Evolutionary conservation across 2,888 invertebrate genomes (phyloP), one percentile per base, ranked within the genome.

Genomic region (Erpobdella octoculata): DNA sequence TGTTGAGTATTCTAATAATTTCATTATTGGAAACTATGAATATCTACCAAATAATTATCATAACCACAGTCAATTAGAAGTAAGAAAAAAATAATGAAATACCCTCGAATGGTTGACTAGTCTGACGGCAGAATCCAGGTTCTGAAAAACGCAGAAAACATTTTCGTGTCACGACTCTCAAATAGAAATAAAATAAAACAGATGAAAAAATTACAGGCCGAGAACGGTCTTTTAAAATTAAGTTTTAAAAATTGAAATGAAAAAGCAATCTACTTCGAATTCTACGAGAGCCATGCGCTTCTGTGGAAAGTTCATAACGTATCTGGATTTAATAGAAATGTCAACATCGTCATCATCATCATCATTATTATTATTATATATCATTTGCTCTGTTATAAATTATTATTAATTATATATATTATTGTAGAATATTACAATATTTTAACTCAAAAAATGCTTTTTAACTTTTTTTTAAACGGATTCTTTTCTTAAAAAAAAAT

Each of bases 61-160:
- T 4, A 53, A 58, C 8, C 21, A 31, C 8, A 9, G 12, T 21
- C 31, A n/a, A 66, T 8, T 41, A 12, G 38, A n/a, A 66, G n/a
- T 28, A 53, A 53, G 12, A 28, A 68, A 53, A 21, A 28, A 53
- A 21, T 12, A 33, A 21, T 36, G 15, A 31, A 41, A 35, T 71
- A 74, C 74, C 73, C 72, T 72, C 4, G 72, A 67, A 58, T 70
- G 71, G 35, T 71, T 70, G 6, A 74, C 69, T n/a, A 73, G 68
- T 65, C 72, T 72, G 8, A 71, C 71, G 9, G 74, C 72, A 36
- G 73, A 73, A 15, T 74, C 67, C 35, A 74, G 68, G 33, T 73
- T 71, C 73, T 74, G 71, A 36, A 72, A 71, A 69, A 41, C 15
- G 28, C 36, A 66, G 9, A 66, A n/a, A n/a, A n/a, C n/a, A n/a